Base-by-base conservation (phyloP, 2,888 invertebrate genomes). In the Drepana falcataria region DNA sequence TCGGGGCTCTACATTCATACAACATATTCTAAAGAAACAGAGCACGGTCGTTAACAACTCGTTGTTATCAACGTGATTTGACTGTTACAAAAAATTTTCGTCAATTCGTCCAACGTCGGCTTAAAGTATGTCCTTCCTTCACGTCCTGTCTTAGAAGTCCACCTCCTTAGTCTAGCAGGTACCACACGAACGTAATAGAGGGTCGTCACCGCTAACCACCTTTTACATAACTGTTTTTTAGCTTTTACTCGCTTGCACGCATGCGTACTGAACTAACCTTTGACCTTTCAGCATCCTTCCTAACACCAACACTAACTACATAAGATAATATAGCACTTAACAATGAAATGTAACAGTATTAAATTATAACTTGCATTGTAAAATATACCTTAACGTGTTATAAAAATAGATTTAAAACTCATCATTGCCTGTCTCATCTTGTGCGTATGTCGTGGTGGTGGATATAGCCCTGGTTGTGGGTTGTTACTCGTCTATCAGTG, bases 231-330 rank as follows among this genome's bases (percentile, higher is more conserved):
- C 69, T 79, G 71, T 77, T 67, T 66, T 72, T 75, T 71, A 57
- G 87, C 86, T 87, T 87, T 66, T 83, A 83, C 77, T 84, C 75
- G 84, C 75, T 44, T 68, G 88, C 88, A 88, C 86, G 90, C 88
- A 87, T 89, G 88, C 82, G 75, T 87, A 87, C 79, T 80, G 63
- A 51, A 90, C 84, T 90, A 91, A 90, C 86, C 80, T 85, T 86
- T 85, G 78, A 81, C 83, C 83, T 89, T 91, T 90, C 90, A 91
- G 90, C 89, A 85, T 87, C 81, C 81, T 77, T 81, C 78, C 80
- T 87, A 88, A 89, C 84, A 85, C 79, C 65, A 80, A 82, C 80
- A 87, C 82, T 82, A 85, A 81, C 71, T 68, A 68, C 61, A 72
- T 59, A 67, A 72, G 66, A 68, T 66, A 69, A 64, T 64, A 58